phyloP scores from a whole-genome alignment of 2,113 vertebrate species.

The Protobothrops flavoviridis region DNA sequence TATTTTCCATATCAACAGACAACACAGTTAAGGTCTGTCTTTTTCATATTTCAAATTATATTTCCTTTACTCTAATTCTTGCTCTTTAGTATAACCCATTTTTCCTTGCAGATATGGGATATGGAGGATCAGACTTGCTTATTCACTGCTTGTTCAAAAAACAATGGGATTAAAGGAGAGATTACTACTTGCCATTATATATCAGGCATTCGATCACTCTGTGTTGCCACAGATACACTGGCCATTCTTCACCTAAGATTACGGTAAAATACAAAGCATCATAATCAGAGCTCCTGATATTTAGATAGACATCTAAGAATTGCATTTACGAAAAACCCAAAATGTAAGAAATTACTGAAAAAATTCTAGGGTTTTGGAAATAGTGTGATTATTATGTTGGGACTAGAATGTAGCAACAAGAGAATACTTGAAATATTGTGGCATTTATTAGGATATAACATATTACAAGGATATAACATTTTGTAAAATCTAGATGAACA shows the following conservation, averaged over 20 bases:
- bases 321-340: neutral
- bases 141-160: constrained; percentile 66
- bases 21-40: constrained; percentile 67
- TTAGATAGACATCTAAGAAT: accelerated
- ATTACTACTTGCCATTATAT: constrained; percentile 68
- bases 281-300: neutral
- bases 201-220: constrained; percentile 60
- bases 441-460: neutral
- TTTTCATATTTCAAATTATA: neutral
- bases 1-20: constrained; percentile 73
- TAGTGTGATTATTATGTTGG: neutral
- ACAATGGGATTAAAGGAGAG: constrained; percentile 63
- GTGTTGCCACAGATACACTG: constrained; percentile 62
- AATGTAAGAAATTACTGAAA: neutral
- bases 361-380: neutral
- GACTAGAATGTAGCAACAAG: neutral
- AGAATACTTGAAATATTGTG: neutral
- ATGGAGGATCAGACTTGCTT: constrained; percentile 74
- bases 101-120: constrained; percentile 73
- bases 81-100: neutral
- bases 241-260: constrained; percentile 67
- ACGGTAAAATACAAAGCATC: constrained; percentile 54
- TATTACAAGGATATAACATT: neutral
- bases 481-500: neutral
- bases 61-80: neutral